Percentiles rank a stretch among this genome's conserved stretches.
These are phyloP conservation scores for Melanotaenia nigrans DNA, from an alignment of 2,797 vertebrate genomes.

Conservation along the genomic window DNA sequence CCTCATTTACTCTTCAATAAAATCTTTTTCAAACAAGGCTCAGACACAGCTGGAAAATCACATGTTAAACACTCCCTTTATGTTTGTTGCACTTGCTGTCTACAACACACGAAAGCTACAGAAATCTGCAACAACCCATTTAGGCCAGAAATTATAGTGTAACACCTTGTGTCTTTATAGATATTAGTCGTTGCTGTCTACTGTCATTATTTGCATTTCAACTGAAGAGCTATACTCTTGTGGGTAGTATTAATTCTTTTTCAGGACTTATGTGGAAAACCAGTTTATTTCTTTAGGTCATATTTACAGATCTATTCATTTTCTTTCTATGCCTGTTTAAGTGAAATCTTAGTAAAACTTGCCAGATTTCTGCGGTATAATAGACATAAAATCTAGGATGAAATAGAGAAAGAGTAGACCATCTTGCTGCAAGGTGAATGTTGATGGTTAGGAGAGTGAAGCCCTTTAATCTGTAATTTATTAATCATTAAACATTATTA, in stretches of 20 bases:
- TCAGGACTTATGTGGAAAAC: too few species aligned
- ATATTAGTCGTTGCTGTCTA: not conserved
- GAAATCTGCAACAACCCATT: not conserved
- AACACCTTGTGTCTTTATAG: not conserved
- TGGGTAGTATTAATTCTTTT: too few species aligned
- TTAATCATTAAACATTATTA: conserved; percentile 85
- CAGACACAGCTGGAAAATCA: not conserved
- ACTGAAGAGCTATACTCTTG: not conserved
- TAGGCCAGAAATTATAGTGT: too few species aligned
- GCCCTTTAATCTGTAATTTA: conserved; percentile 85
- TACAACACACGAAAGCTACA: not conserved
- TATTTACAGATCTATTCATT: too few species aligned
- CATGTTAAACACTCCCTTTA: not conserved
- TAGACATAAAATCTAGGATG: not conserved
- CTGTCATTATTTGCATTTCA: not conserved
- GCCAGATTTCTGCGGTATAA: too few species aligned
- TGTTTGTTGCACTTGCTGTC: not conserved
- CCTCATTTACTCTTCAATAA: conserved; percentile 1
- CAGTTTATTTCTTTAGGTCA: too few species aligned
- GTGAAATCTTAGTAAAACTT: too few species aligned
- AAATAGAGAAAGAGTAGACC: conserved; percentile 33
- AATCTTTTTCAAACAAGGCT: conserved; percentile 8
- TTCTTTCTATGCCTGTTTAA: not conserved
- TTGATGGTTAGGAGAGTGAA: conserved; percentile 80
- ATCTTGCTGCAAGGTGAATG: conserved; percentile 58